phyloP scores from a whole-genome alignment of 2,797 vertebrate species.

The Leptodactylus fallax region DNA sequence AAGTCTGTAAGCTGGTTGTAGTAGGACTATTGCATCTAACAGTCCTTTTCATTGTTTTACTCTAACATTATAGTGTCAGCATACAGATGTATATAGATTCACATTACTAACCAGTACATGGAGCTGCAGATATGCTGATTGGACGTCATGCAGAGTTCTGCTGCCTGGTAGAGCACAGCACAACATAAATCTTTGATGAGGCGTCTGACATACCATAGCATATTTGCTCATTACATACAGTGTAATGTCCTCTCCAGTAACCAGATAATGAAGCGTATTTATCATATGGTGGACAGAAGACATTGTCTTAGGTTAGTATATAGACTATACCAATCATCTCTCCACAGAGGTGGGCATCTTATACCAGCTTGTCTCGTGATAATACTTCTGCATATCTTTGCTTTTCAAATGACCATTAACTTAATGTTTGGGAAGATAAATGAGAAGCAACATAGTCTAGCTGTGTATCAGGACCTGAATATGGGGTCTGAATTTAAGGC shows the following conservation, averaged over 20 bases:
- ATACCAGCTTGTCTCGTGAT: neutral
- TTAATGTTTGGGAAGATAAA: neutral
- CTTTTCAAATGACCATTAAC: neutral
- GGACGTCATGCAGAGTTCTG: neutral
- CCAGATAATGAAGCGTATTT: slow-evolving; percentile 6
- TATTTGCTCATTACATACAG: neutral
- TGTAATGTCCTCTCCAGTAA: slow-evolving; percentile 6
- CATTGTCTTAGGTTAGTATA: neutral
- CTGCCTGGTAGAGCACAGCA: slow-evolving; percentile 14
- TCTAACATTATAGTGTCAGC: neutral
- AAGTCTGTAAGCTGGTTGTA: neutral
- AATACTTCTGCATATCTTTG: slow-evolving; percentile 6
- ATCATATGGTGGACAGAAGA: neutral
- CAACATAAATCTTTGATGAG: slow-evolving; percentile 19
- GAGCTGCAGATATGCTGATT: neutral
- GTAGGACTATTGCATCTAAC: neutral
- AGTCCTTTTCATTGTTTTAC: neutral
- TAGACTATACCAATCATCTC: neutral
- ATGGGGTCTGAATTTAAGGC: neutral
- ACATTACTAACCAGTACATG: neutral
- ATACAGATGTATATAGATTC: neutral
- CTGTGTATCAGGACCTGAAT: neutral
- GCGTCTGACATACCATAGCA: neutral
- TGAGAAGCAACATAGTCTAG: neutral
- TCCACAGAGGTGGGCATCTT: slow-evolving; percentile 4